phyloP scores from a whole-genome alignment of 2,888 invertebrate species.

The Rhyacophila evoluta region DNA sequence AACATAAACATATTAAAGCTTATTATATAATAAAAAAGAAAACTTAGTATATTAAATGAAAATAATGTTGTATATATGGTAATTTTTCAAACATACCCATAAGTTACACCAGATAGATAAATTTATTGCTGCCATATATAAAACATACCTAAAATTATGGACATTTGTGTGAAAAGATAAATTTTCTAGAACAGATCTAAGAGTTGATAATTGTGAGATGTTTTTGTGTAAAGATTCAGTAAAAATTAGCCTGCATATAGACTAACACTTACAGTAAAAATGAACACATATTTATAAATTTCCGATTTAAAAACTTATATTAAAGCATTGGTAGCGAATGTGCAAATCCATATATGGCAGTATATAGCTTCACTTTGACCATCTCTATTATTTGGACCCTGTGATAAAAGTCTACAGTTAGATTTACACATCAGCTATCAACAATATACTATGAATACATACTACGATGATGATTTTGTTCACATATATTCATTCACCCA shows the following conservation, averaged over 20 bases:
- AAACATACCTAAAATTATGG: slow-evolving; percentile 44
- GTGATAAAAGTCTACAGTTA: slow-evolving; percentile 38
- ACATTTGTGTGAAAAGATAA: slow-evolving; percentile 40
- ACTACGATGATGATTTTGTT: not conserved
- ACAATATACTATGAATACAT: not conserved
- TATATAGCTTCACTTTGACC: slow-evolving; percentile 45
- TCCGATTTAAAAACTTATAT: slow-evolving; percentile 33
- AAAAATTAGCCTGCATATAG: slow-evolving; percentile 29
- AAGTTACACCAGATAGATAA: slow-evolving; percentile 31
- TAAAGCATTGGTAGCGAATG: slow-evolving; percentile 40
- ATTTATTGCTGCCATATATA: slow-evolving; percentile 35
- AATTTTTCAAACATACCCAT: slow-evolving; percentile 35
- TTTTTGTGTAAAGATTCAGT: slow-evolving; percentile 27
- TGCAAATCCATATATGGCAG: slow-evolving; percentile 46
- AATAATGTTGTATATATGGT: slow-evolving; percentile 40
- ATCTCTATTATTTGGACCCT: slow-evolving; percentile 50
- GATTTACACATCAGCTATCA: slow-evolving; percentile 32
- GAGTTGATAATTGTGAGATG: slow-evolving; percentile 5
- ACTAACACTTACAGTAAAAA: slow-evolving; percentile 43
- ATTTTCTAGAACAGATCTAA: not conserved
- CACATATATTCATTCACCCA: not conserved
- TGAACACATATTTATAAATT: slow-evolving; percentile 51
- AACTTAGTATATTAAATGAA: slow-evolving; percentile 41
- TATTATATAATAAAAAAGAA: slow-evolving; percentile 40
- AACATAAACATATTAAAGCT: slow-evolving; percentile 43